Evolutionary conservation across 2,888 invertebrate species (phyloP), one percentile per base, ranked within the genome.

Genomic region (Atethmia centrago): DNA sequence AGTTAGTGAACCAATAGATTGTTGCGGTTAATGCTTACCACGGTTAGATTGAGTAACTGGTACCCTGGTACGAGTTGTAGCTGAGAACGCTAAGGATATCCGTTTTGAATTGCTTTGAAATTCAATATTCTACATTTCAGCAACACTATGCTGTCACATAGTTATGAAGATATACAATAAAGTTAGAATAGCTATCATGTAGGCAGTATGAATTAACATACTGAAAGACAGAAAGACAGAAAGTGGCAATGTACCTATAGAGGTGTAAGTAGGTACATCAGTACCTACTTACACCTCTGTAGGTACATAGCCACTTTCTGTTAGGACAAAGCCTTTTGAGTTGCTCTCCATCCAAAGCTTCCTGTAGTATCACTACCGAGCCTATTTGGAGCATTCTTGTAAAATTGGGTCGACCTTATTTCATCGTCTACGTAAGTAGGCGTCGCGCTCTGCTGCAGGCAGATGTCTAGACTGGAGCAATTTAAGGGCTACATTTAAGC

Each of bases 321-420:
- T 42, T 28, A 77, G n/a, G 19, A 77, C 58, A 77, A 80, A 80
- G 58, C 9, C 40, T 65, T 73, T 79, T 51, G 58, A 59, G 47
- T 10, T 47, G 25, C 63, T 53, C 45, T 3, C 21, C 58, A 73
- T 21, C 40, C 51, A 79, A 65, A 19, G 58, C 55, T 56, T 67
- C 49, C 61, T 56, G 25, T 25, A 80, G 80, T 45, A 36, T 68
- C 45, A 53, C 31, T 51, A 12, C 62, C 19, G n/a, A 67, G 66
- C 66, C 47, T 49, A 61, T 67, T 67, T 80, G 63, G 67, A 78
- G 55, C 51, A 56, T 78, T 61, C 80, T 78, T 74, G 49, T 67
- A 75, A 80, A 78, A 78, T 78, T 68, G 40, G 78, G 78, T 68
- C 68, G 53, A 51, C 67, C 67, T 67, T 62, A 62, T 75, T 80